Evolutionary conservation across 2,888 invertebrate genomes (phyloP).

Genomic region (Morinoia aosen): DNA sequence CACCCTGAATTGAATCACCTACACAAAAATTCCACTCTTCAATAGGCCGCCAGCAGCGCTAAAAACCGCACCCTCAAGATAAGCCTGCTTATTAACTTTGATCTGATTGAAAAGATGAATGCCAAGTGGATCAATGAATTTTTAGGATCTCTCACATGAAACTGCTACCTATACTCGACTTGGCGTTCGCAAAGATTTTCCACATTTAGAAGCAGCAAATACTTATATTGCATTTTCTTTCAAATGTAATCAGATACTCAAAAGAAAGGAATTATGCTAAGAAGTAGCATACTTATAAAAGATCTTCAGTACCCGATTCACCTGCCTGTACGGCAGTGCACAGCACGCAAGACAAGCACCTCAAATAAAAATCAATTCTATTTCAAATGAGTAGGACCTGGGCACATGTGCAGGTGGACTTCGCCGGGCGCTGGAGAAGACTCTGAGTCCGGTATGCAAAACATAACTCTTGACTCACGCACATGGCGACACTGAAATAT

Average conservation of each 20-base stretch:
- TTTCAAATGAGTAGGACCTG: too few relatives aligned
- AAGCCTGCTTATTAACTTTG: background rate
- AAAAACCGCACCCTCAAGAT: background rate
- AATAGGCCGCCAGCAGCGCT: background rate
- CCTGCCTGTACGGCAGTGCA: too few relatives aligned
- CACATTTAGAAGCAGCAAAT: background rate
- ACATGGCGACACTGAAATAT: background rate
- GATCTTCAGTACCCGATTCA: too few relatives aligned
- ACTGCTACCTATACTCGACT: background rate
- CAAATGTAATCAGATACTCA: background rate
- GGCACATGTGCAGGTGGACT: too few relatives aligned
- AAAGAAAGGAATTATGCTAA: background rate
- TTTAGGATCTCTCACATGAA: background rate
- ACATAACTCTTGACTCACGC: background rate
- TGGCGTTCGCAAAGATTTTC: background rate
- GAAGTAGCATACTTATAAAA: too few relatives aligned
- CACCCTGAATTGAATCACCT: conserved; percentile 33
- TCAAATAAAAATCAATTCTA: too few relatives aligned
- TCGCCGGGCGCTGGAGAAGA: too few relatives aligned
- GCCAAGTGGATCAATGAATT: background rate
- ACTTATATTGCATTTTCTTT: background rate
- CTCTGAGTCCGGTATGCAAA: too few relatives aligned
- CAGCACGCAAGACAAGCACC: too few relatives aligned
- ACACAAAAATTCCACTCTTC: conserved; percentile 21
- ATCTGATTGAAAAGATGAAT: background rate